Evolutionary conservation across 2,113 vertebrate species (phyloP), one percentile per base, ranked within the genome.

Genomic region (Sorex fumeus): DNA sequence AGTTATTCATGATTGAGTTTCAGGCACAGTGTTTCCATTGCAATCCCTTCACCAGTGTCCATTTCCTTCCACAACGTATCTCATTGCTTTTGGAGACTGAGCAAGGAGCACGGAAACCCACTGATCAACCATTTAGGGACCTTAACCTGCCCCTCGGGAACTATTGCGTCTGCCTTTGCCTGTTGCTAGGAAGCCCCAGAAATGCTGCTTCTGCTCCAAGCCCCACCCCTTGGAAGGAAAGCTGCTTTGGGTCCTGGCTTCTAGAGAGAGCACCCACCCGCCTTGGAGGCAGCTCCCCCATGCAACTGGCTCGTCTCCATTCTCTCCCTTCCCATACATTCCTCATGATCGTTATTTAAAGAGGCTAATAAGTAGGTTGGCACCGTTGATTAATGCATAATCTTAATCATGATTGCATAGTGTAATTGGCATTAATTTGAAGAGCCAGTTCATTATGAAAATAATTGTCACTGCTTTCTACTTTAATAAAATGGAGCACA

Each of bases 381-480:
- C 97, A 97, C 97, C 91, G 96, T 96, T 98, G 98, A 98, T 98
- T 98, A 98, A 98, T 98, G 97, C 97, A 97, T 97, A 98, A 98
- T 98, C 98, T 98, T 96, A 97, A 97, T 98, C 98, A 94, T 97
- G 98, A 98, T 98, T 98, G 97, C 98, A 97, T 96, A 98, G 97
- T 97, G 96, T 97, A 98, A 98, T 97, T 97, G 97, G 97, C 97
- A 97, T 98, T 98, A 98, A 98, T 98, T 98, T 98, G 97, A 96
- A 97, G 97, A 98, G 97, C 97, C 96, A 96, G 95, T 97, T 98
- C 98, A 98, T 98, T 98, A 98, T 95, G 97, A 98, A 98, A 98
- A 98, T 98, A 98, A 98, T 98, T 97, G 97, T 97, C 95, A 95
- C 92, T 90, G 96, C 94, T 97, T 97, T 98, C 97, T 96, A 92